These are phyloP conservation scores for Carollia perspicillata DNA, from an alignment of 2,113 vertebrate species.

Conservation along the genomic window DNA sequence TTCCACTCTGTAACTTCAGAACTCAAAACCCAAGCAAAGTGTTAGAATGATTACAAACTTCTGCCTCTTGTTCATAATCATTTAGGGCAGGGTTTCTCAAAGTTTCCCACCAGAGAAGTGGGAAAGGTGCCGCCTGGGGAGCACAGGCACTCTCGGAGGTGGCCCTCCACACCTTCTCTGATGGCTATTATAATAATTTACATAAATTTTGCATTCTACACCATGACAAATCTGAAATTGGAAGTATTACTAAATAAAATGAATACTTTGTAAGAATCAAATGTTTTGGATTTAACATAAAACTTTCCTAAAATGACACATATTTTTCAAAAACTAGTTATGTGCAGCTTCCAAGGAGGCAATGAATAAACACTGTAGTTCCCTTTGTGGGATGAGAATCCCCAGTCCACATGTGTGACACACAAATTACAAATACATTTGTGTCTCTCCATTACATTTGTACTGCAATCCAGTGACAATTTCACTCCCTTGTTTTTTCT, in stretches of 20 bases:
- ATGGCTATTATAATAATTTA: neutral
- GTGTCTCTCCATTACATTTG: neutral
- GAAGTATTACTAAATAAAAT: neutral
- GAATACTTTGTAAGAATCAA: neutral
- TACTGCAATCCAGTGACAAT: neutral
- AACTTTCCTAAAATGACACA: neutral
- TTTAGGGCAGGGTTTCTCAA: neutral
- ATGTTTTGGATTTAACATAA: slow-evolving; percentile 10
- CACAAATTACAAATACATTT: neutral
- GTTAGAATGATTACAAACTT: neutral
- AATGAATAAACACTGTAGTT: neutral
- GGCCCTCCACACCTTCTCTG: neutral
- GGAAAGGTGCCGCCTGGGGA: neutral
- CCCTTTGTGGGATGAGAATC: neutral
- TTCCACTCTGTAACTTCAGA: slow-evolving; percentile 33
- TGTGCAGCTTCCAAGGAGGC: neutral
- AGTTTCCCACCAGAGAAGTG: neutral
- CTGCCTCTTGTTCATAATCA: neutral
- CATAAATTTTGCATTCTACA: neutral
- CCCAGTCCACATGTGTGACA: neutral
- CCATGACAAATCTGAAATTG: neutral
- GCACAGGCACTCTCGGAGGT: neutral
- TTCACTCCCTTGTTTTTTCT: neutral
- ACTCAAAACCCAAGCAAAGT: slow-evolving; percentile 33
- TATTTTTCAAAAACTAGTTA: neutral